A percentile compares a stretch with the other conserved stretches of the same genome.
phyloP scores from a whole-genome alignment of 2,797 vertebrate genomes.

The Enteromius paludinosus region DNA sequence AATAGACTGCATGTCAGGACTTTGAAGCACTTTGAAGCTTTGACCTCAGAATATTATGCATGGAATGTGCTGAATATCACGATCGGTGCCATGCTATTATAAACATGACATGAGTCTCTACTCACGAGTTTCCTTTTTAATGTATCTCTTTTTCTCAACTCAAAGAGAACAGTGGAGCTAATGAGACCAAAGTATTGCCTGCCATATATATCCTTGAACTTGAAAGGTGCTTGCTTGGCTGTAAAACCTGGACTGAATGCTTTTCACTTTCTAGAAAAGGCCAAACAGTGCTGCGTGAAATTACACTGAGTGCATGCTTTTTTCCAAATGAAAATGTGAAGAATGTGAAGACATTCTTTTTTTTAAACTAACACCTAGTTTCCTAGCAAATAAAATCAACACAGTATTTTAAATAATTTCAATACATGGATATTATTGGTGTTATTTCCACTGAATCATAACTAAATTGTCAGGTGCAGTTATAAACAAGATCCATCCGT shows the following conservation, averaged over 20 bases:
- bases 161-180: not conserved
- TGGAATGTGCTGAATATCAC: not conserved
- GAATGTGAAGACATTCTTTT: conserved; percentile 10
- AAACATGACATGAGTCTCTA: not conserved
- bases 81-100: not conserved
- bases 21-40: conserved; percentile 2
- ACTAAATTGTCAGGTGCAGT: conserved; percentile 31
- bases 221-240: conserved; percentile 4
- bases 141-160: not conserved
- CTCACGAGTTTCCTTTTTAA: conserved; percentile 25
- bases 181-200: conserved; percentile 3
- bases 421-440: conserved; percentile 27
- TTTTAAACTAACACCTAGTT: conserved; percentile 25
- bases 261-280: not conserved
- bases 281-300: conserved; percentile 13
- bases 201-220: not conserved
- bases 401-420: conserved; percentile 22
- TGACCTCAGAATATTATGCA: conserved; percentile 24
- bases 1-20: not conserved
- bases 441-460: conserved; percentile 18
- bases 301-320: conserved; percentile 18
- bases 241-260: conserved; percentile 10
- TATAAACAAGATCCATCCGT: conserved; percentile 39
- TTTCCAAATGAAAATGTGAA: conserved; percentile 34
- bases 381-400: conserved; percentile 21